phyloP scores from a whole-genome alignment of 1,140 invertebrate genomes.

The Asbolus verrucosus region DNA sequence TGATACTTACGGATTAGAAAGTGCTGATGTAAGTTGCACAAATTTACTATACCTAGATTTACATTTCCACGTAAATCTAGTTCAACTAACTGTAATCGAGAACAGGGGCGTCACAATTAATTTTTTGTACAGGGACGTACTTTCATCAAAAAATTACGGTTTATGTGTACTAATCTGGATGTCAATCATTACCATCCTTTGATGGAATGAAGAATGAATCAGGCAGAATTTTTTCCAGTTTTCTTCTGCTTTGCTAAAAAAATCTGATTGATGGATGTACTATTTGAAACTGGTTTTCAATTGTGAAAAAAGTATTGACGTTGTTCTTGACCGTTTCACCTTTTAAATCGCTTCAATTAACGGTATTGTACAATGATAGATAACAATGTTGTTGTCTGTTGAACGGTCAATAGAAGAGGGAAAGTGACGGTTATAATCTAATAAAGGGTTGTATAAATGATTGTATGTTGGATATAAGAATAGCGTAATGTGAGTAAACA shows the following conservation, averaged over 20 bases:
- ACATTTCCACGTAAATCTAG: constrained; percentile 1
- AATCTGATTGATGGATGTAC: not conserved
- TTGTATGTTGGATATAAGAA: too few species aligned
- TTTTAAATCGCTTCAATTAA: not conserved
- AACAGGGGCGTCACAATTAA: not conserved
- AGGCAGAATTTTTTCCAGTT: not conserved
- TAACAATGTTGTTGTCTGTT: not conserved
- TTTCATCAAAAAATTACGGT: too few species aligned
- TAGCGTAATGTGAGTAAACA: not conserved
- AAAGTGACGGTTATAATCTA: not conserved
- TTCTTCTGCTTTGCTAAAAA: too few species aligned
- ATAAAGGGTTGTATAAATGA: not conserved
- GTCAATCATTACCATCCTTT: too few species aligned
- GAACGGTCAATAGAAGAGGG: too few species aligned
- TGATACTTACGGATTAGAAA: constrained; percentile 28
- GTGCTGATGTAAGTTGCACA: constrained; percentile 21
- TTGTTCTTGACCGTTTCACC: not conserved
- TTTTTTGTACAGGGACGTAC: not conserved
- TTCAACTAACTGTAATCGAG: constrained; percentile 20
- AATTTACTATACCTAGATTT: not conserved
- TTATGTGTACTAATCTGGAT: too few species aligned
- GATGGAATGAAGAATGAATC: not conserved
- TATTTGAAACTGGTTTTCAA: not conserved
- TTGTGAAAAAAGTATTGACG: not conserved
- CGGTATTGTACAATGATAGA: not conserved